Conservation (phyloP, 2,888 invertebrate species). For the Acleris sparsana region DNA sequence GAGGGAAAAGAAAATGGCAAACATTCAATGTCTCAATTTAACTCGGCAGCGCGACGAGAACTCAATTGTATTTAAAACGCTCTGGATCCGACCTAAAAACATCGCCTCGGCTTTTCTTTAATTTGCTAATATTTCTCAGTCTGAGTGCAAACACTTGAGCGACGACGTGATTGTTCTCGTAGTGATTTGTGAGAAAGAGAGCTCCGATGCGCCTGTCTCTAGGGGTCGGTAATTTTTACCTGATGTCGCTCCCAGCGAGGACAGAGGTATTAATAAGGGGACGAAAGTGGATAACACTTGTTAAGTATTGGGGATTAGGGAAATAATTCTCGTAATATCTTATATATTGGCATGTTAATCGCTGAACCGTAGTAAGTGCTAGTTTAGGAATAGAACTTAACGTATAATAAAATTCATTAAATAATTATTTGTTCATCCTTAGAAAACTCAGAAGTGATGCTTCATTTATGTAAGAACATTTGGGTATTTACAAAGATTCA, state of each 20-base stretch:
- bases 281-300: constrained; percentile 62
- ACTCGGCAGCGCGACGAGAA: constrained; percentile 54
- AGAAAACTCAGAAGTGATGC: too few relatives aligned
- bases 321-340: constrained; percentile 19
- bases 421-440: too few relatives aligned
- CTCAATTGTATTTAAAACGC: constrained; percentile 67
- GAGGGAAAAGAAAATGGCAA: constrained; percentile 74
- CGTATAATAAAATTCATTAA: background rate
- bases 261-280: constrained; percentile 72
- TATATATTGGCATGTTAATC: constrained; percentile 40
- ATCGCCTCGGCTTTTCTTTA: constrained; percentile 66
- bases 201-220: constrained; percentile 62
- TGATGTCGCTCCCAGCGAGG: constrained; percentile 75
- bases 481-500: too few relatives aligned
- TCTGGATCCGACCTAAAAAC: constrained; percentile 58
- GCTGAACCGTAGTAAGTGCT: background rate
- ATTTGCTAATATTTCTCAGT: constrained; percentile 68
- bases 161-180: constrained; percentile 64
- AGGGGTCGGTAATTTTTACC: constrained; percentile 76
- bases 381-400: background rate
- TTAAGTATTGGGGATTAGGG: constrained; percentile 48
- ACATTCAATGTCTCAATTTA: constrained; percentile 79
- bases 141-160: constrained; percentile 61
- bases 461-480: too few relatives aligned
- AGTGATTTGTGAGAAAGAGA: constrained; percentile 76